Evolutionary conservation across 37 sponge, comb jelly and placozoan species (phyloP).

Genomic region (Ianthella basta): DNA sequence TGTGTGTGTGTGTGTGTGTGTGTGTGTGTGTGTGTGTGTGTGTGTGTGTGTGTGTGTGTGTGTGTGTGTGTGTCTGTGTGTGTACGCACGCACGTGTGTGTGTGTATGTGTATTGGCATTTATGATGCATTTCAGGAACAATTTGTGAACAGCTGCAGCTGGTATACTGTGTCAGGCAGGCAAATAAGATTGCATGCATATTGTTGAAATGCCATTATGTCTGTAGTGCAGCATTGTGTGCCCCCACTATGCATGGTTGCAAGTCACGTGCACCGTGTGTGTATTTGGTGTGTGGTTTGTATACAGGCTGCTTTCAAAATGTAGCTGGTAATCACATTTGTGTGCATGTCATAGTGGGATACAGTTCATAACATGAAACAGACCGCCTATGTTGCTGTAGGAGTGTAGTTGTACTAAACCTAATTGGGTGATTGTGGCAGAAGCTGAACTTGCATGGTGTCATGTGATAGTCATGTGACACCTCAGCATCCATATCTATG

Average conservation of each 20-base stretch:
- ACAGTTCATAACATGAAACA: too few species aligned
- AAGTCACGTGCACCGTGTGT: too few species aligned
- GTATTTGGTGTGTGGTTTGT: neutral
- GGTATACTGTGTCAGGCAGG: too few species aligned
- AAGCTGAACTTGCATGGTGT: neutral
- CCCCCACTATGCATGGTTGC: too few species aligned
- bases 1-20: slow-evolving; percentile 22
- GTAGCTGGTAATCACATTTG: neutral
- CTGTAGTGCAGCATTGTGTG: too few species aligned
- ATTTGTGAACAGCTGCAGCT: neutral
- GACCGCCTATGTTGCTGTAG: too few species aligned
- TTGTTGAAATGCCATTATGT: too few species aligned
- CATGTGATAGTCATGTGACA: too few species aligned
- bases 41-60: too few species aligned
- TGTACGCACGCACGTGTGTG: neutral
- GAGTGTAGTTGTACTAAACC: neutral
- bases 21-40: neutral
- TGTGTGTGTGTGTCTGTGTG: neutral
- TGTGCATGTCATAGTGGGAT: neutral
- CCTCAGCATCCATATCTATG: too few species aligned
- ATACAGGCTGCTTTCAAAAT: neutral
- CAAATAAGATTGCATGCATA: too few species aligned
- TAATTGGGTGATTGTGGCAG: neutral
- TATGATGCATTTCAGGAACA: neutral
- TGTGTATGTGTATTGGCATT: neutral